These are phyloP conservation scores for Sphaeridia pumilis DNA, from an alignment of 2,888 invertebrate genomes.

Conservation along the genomic window DNA sequence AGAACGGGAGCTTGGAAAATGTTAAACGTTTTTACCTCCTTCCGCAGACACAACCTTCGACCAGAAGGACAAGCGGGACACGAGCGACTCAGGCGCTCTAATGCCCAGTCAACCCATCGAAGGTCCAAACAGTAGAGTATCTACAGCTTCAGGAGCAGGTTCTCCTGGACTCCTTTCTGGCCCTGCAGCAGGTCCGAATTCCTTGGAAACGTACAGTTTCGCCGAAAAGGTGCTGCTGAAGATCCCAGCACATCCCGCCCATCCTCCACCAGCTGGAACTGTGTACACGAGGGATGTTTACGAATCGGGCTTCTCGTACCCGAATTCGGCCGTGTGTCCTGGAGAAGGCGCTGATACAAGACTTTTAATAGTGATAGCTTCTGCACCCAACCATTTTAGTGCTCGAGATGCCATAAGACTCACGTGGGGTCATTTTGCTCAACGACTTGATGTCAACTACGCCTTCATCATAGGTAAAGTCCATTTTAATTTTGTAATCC, in stretches of 20 bases:
- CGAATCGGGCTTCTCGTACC: slow-evolving; percentile 55
- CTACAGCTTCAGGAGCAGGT: background rate
- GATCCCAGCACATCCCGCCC: background rate
- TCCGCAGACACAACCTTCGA: background rate
- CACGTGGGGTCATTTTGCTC: slow-evolving; percentile 66
- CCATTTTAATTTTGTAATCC: no score
- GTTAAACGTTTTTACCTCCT: background rate
- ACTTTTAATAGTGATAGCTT: slow-evolving; percentile 57
- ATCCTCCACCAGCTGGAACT: slow-evolving; percentile 26
- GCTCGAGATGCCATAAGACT: slow-evolving; percentile 64
- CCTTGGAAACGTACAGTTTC: background rate
- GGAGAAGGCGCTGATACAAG: slow-evolving; percentile 48
- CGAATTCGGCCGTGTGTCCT: slow-evolving; percentile 56
- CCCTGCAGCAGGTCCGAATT: background rate
- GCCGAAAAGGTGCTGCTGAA: background rate
- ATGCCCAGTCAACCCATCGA: background rate
- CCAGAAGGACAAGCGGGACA: background rate
- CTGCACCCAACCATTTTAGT: slow-evolving; percentile 57
- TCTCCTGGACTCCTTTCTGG: background rate
- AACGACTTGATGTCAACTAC: slow-evolving; percentile 49
- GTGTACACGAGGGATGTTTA: slow-evolving; percentile 53
- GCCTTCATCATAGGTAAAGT: slow-evolving; percentile 59
- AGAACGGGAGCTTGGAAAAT: background rate
- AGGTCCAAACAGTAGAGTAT: no score
- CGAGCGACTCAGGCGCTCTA: background rate